Conservation (phyloP, 2,888 invertebrate genomes). For the Drosophila imparisetae region DNA sequence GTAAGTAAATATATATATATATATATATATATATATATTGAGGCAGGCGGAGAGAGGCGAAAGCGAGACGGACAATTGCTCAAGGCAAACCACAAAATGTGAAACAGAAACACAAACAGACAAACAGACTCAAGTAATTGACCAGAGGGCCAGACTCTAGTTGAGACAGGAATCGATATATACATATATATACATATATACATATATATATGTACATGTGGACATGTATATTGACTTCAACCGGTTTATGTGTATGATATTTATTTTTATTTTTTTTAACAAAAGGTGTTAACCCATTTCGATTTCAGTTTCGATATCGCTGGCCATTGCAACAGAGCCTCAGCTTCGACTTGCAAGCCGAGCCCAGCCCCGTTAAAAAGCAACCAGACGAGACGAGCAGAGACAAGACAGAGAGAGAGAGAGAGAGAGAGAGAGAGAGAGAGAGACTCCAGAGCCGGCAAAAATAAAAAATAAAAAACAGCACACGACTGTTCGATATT, state of each 20-base stretch:
- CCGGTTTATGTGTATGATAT: conserved; percentile 65
- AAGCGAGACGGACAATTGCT: conserved; percentile 50
- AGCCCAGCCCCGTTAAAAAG: conserved; percentile 20
- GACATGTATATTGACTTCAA: conserved; percentile 36
- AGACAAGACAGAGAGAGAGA: background rate
- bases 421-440: background rate
- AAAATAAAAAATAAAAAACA: conserved; percentile 4
- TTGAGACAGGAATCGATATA: conserved; percentile 58
- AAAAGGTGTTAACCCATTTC: conserved; percentile 80
- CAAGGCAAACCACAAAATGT: conserved; percentile 73
- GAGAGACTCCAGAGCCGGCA: conserved; percentile 29
- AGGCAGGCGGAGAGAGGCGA: conserved; percentile 11
- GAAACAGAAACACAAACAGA: conserved; percentile 15
- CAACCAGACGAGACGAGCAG: conserved; percentile 14
- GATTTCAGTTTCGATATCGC: conserved; percentile 54
- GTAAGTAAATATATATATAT: conserved; percentile 7
- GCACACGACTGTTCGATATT: conserved; percentile 54
- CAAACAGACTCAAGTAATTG: conserved; percentile 18
- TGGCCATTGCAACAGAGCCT: conserved; percentile 53
- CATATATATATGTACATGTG: conserved; percentile 3
- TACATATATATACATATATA: conserved; percentile 6
- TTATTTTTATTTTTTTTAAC: conserved; percentile 8
- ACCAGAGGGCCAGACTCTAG: conserved; percentile 45
- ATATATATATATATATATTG: background rate
- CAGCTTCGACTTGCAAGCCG: conserved; percentile 10